Percentiles rank a stretch among this genome's conserved stretches.
These are phyloP conservation scores for Helicoverpa zea DNA, from an alignment of 1,140 invertebrate genomes.

Conservation along the genomic window DNA sequence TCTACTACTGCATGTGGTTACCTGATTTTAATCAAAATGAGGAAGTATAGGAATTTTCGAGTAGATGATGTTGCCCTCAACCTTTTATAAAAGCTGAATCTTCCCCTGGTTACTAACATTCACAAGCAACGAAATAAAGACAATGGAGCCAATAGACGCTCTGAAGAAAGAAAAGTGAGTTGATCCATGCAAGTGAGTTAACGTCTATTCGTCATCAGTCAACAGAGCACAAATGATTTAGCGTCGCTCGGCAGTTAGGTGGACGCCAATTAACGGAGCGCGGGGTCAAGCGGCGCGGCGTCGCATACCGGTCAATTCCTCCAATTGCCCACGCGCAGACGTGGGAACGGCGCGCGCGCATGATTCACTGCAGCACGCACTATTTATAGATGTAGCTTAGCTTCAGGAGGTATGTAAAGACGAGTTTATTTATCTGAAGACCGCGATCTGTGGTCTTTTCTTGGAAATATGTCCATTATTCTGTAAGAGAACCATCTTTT, in stretches of 20 bases:
- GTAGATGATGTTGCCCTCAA: too few relatives aligned
- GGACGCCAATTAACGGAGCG: conserved; percentile 71
- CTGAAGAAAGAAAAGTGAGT: not conserved
- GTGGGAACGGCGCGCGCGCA: conserved; percentile 69
- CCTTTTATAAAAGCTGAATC: too few relatives aligned
- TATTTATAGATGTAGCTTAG: conserved; percentile 1
- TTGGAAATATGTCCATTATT: too few relatives aligned
- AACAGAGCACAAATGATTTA: conserved; percentile 32
- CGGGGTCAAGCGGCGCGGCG: conserved; percentile 68
- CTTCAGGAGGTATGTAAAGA: not conserved
- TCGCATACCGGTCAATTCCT: conserved; percentile 75
- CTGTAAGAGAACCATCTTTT: too few relatives aligned
- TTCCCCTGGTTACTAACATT: too few relatives aligned
- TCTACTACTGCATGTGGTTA: too few relatives aligned
- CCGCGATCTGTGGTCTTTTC: not conserved
- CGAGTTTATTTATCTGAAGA: not conserved
- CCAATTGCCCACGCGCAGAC: conserved; percentile 71
- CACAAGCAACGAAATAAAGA: too few relatives aligned
- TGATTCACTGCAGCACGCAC: conserved; percentile 59
- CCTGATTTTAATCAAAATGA: too few relatives aligned
- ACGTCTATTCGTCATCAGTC: not conserved
- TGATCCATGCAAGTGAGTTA: not conserved
- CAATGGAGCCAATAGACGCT: too few relatives aligned
- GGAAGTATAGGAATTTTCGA: too few relatives aligned
- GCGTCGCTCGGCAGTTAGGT: conserved; percentile 62